Base-by-base conservation (phyloP, 2,113 vertebrate species). In the Scytalopus superciliaris region DNA sequence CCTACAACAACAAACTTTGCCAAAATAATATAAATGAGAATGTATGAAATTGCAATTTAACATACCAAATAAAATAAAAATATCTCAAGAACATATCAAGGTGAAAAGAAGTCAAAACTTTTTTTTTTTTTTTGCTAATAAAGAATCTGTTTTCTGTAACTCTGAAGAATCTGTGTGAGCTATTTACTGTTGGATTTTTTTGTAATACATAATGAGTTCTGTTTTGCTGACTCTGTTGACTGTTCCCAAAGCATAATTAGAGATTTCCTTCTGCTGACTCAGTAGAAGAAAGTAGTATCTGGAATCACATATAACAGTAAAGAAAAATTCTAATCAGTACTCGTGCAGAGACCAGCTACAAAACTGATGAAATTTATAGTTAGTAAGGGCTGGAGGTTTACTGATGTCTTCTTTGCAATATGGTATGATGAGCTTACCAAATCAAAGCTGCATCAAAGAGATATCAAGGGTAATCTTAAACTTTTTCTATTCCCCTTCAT, bases 211-310 rank as follows among this genome's bases (percentile, higher is more conserved):
- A 83, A 89, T 63, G 52, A 88, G 15, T 84, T 86, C 91, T 95
- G 64, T 95, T 94, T 92, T 96, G 93, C 91, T 97, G 91, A 94
- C 67, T 85, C 84, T 89, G 27, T 95, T 89, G 57, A 72, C 91
- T 96, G 62, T 56, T 44, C 57, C 68, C 37, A 74, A 63, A 90
- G 56, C 23, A 81, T 94, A 94, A 95, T 91, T 95, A 91, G 55
- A 89, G 50, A 67, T 39, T 84, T 80, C 69, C 84, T 95, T 94
- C 76, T 93, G 78, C 93, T 95, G 87, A 94, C 56, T 81, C 39
- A 50, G 75, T 68, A 78, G 72, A 94, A 95, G 76, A 73, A 89
- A 84, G 80, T 44, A 66, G 15, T 83, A 79, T 76, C 42, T 92
- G 42, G 31, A 76, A 94, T 82, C 53, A 42, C 14, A 72, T 49